Conservation (phyloP, 1,140 invertebrate genomes). For the Batillaria attramentaria region DNA sequence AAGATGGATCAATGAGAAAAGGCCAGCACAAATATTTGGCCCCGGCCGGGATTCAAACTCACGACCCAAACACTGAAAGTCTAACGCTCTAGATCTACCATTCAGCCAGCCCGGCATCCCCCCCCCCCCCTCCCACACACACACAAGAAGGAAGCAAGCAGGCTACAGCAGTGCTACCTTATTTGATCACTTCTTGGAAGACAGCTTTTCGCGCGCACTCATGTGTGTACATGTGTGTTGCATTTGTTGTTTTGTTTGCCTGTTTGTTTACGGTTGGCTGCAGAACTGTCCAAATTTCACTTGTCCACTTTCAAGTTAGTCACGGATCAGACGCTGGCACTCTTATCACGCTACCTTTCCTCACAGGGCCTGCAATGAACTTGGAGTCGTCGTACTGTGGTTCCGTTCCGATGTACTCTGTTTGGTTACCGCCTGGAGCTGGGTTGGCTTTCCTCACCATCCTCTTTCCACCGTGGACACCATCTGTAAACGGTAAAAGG, state of each 20-base stretch:
- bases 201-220: not conserved
- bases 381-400: conserved; percentile 81
- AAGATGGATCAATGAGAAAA: too few species aligned
- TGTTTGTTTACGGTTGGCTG: not conserved
- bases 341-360: conserved; percentile 77
- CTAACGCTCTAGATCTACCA: too few species aligned
- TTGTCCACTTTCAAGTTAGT: not conserved
- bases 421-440: conserved; percentile 58
- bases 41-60: too few species aligned
- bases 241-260: not conserved
- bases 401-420: conserved; percentile 75
- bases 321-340: not conserved
- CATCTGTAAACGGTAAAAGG: conserved; percentile 46
- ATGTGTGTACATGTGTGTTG: not conserved
- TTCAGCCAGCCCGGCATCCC: too few species aligned
- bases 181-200: too few species aligned
- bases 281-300: not conserved
- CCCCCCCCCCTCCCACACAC: too few species aligned
- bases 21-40: too few species aligned
- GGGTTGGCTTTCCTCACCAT: conserved; percentile 81
- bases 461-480: conserved; percentile 72
- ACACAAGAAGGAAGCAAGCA: too few species aligned
- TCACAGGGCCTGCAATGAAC: conserved; percentile 85
- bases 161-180: too few species aligned
- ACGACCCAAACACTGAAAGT: too few species aligned